Evolutionary conservation across 2,888 invertebrate species (phyloP), one percentile per base, ranked within the genome.

Genomic region (Pseudeuparius sepicola): DNA sequence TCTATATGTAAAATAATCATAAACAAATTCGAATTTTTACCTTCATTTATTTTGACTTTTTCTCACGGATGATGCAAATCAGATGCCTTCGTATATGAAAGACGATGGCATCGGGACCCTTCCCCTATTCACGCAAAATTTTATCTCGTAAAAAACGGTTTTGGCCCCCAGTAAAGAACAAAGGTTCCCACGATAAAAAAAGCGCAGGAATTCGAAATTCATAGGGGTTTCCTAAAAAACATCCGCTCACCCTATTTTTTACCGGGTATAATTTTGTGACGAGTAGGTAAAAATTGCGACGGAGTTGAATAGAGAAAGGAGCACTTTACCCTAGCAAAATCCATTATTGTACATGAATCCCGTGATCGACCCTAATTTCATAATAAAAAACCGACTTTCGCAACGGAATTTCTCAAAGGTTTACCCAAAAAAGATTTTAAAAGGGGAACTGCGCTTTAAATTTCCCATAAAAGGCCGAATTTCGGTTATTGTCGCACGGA

Each of bases 391-490:
- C 42, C 37, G 38, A 40, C 40, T 47, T 52, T 52, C 48, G 46
- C 51, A 59, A 56, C 57, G 55, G 56, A 53, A 53, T 59, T 57
- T 56, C 55, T 56, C 54, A 56, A 53, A 52, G 54, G 49, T 52
- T 49, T 45, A 44, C 44, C 43, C 40, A 43, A 46, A 53, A 42
- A 40, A 20, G 34, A n/a, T 6, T 13, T 26, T 31, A 45, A 43
- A 43, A 45, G 39, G 39, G n/a, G n/a, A n/a, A n/a, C 32, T 28
- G 36, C 26, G 31, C 36, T 41, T 39, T 40, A 18, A 26, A 27
- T n/a, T n/a, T n/a, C n/a, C n/a, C n/a, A n/a, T 36, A 23, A 37
- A 25, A 13, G 20, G n/a, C n/a, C n/a, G n/a, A n/a, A n/a, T n/a
- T n/a, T n/a, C n/a, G n/a, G n/a, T n/a, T n/a, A n/a, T n/a, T n/a